Evolutionary conservation across 2,113 vertebrate genomes (phyloP), one percentile per base, ranked within the genome.

Genomic region (Amazona vittata): DNA sequence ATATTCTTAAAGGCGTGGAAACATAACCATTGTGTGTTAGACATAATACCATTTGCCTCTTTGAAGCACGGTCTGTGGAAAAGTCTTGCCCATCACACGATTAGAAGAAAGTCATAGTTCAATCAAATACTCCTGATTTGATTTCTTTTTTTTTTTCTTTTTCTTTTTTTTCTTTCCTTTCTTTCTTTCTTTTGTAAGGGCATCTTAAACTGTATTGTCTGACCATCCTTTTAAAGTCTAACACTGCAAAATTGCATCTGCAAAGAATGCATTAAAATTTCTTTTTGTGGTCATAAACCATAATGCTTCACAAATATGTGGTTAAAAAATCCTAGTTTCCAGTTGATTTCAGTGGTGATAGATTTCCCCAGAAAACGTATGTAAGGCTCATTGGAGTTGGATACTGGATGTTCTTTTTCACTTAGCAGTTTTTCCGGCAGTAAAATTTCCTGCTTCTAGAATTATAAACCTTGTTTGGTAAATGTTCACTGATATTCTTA

Each of bases 361-460:
- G 19, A 57, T 75, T 82, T 76, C 21, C 29, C 11, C n/a, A 26
- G 70, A 82, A 88, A 91, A 57, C 7, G 5, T 22, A 6, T 3
- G 7, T 14, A 60, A 13, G 37, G 10, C 16, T 87, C 11, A 62
- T 49, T 68, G 80, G 44, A 63, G 37, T 46, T 80, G 43, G 22
- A 29, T 67, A 19, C 29, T 69, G 46, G 49, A 10, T 90, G 41
- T 63, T 76, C 14, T 79, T 77, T 93, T 69, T 67, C 37, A 76
- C 21, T 89, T 13, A 64, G 43, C 43, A 78, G 26, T 52, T 89
- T 92, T 73, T 84, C 21, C 26, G 73, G 13, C 28, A 76, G 59
- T 85, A 79, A 95, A 89, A 90, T 47, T 41, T 57, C 4, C n/a
- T 73, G n/a, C 71, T 91, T 73, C 44, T 90, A 79, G 71, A 83